Conservation (phyloP, 2,797 vertebrate species). For the Falco berigora region DNA sequence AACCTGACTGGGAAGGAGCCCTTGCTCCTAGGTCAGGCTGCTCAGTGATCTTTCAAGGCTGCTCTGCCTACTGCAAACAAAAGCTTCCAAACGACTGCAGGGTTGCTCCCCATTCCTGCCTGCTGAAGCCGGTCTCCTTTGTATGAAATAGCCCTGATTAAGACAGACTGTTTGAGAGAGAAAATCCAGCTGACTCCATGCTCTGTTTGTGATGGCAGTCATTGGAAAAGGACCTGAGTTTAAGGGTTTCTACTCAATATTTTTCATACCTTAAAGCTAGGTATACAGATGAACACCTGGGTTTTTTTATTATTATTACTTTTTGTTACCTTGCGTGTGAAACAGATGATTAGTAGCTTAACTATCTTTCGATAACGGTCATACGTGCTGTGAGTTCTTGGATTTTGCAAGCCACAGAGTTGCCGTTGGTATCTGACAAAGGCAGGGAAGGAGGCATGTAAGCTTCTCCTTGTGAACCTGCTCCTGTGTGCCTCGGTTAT, state of each 20-base stretch:
- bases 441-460: neutral
- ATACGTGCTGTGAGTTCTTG: neutral
- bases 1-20: neutral
- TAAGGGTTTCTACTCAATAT: neutral
- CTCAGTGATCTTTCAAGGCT: neutral
- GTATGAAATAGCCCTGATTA: neutral
- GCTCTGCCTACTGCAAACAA: neutral
- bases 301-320: neutral
- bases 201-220: neutral
- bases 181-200: neutral
- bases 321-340: neutral
- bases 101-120: neutral
- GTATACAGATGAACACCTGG: neutral
- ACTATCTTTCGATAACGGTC: neutral
- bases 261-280: neutral
- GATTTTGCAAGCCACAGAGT: neutral
- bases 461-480: neutral
- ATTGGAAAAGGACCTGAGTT: neutral
- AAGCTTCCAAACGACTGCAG: neutral
- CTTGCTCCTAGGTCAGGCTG: neutral
- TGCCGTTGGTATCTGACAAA: neutral
- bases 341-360: neutral
- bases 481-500: neutral
- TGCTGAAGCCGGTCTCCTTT: neutral
- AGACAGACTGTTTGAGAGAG: neutral